Evolutionary conservation across 2,113 vertebrate species (phyloP).

Genomic region (Myanophis thanlyinensis): DNA sequence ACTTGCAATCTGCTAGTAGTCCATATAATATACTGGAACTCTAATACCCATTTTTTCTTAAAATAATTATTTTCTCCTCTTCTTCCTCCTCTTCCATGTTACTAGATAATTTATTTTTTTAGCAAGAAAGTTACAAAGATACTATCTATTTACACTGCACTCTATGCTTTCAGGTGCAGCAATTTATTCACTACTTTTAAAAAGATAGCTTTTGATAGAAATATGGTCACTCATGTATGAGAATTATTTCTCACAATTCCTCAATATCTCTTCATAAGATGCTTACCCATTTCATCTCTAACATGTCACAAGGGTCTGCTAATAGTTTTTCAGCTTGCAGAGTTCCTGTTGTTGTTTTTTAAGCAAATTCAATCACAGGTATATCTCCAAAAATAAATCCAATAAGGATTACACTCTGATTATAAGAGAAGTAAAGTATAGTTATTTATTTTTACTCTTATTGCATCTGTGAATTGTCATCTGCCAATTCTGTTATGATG

Average conservation of each 20-base stretch:
- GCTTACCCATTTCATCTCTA: neutral
- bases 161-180: neutral
- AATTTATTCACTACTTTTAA: neutral
- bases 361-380: neutral
- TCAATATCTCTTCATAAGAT: neutral
- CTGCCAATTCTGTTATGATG: neutral
- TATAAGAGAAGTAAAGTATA: neutral
- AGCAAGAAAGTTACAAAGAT: neutral
- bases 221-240: constrained; percentile 20
- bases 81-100: neutral
- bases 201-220: constrained; percentile 19
- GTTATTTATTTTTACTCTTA: neutral
- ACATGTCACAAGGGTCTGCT: neutral
- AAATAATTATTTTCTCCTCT: neutral
- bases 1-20: neutral
- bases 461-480: neutral
- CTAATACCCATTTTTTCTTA: neutral
- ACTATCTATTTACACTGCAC: neutral
- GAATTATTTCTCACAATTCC: neutral
- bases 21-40: neutral
- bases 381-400: constrained; percentile 18
- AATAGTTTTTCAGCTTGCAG: constrained; percentile 6
- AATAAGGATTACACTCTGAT: neutral
- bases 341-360: neutral
- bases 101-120: neutral